Evolutionary conservation across 2,888 invertebrate genomes (phyloP).

Genomic region (Microctonus brassicae): DNA sequence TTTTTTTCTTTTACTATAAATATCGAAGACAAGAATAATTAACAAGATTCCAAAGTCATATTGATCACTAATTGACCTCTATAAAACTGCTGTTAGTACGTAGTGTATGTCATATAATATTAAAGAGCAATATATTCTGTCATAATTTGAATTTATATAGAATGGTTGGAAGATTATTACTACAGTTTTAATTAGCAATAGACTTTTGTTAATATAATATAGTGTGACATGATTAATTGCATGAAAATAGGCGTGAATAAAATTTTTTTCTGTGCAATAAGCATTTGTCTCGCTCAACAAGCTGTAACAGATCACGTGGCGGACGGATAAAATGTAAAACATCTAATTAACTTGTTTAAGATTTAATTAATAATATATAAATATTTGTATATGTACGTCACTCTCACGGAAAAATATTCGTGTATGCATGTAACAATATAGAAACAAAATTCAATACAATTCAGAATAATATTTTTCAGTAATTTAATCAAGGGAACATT

Average conservation of each 20-base stretch:
- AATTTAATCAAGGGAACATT: no score
- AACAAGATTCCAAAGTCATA: not conserved
- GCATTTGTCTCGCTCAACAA: constrained; percentile 30
- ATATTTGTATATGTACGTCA: not conserved
- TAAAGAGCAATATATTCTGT: constrained; percentile 34
- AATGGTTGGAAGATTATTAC: not conserved
- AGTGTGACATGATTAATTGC: constrained; percentile 26
- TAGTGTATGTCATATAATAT: constrained; percentile 12
- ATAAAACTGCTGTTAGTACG: not conserved
- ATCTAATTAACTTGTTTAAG: constrained; percentile 48
- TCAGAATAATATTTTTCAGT: not conserved
- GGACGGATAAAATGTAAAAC: constrained; percentile 54
- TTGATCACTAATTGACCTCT: constrained; percentile 33
- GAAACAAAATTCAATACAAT: not conserved
- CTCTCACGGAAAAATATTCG: not conserved
- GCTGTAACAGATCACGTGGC: constrained; percentile 41
- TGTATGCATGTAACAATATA: not conserved
- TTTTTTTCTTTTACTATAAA: constrained; percentile 24
- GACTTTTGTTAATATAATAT: not conserved
- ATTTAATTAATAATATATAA: not conserved
- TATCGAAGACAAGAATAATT: constrained; percentile 8
- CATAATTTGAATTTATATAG: not conserved
- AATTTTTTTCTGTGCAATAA: constrained; percentile 17
- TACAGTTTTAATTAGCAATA: not conserved
- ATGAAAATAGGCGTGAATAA: constrained; percentile 16